These are phyloP conservation scores for Danionella cerebrum DNA, from an alignment of 2,113 vertebrate species.

Conservation along the genomic window DNA sequence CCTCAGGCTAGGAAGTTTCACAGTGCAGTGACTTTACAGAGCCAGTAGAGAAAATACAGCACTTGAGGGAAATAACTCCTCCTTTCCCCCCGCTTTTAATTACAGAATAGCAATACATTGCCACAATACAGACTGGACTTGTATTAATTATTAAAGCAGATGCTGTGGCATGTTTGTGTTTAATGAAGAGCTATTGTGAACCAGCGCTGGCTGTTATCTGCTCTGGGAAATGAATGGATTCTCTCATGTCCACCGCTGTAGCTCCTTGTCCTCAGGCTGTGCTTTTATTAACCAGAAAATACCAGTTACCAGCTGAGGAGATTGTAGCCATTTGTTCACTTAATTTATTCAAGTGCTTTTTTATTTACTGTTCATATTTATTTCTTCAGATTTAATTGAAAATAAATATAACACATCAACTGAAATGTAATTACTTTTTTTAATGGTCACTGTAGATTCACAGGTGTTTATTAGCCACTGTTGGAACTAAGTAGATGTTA, in stretches of 20 bases:
- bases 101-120: slow-evolving; percentile 10
- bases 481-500: too few relatives aligned
- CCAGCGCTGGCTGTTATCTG: neutral
- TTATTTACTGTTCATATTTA: too few relatives aligned
- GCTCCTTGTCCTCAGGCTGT: neutral
- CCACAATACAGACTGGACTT: neutral
- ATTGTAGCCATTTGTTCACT: neutral
- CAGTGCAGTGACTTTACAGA: neutral
- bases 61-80: neutral
- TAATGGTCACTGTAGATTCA: too few relatives aligned
- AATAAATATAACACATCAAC: too few relatives aligned
- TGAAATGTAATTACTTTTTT: too few relatives aligned
- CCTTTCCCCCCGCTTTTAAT: slow-evolving; percentile 29
- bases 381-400: too few relatives aligned
- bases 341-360: neutral
- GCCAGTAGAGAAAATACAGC: neutral
- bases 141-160: slow-evolving; percentile 4
- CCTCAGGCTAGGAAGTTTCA: neutral
- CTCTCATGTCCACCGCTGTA: neutral
- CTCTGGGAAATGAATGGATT: neutral
- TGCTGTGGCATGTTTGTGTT: neutral
- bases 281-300: neutral
- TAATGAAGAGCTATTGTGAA: slow-evolving; percentile 8
- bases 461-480: too few relatives aligned
- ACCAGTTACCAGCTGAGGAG: neutral